Percentiles rank a stretch among this genome's conserved stretches.
Conservation (phyloP, 2,888 invertebrate genomes). For the Plutella xylostella region DNA sequence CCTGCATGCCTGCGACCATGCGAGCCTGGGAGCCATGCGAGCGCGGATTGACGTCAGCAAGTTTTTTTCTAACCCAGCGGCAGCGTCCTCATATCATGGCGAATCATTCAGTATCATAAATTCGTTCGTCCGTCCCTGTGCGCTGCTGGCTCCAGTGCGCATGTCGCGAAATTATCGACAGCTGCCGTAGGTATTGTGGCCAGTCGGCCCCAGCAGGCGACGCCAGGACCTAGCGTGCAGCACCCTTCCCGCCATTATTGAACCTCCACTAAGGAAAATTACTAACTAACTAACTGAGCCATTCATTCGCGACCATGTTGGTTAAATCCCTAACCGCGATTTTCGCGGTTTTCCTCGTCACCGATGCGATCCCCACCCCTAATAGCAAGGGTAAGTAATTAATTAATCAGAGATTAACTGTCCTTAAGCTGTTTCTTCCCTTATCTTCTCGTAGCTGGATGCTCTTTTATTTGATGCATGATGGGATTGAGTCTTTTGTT, state of each 20-base stretch:
- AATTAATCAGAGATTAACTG: background rate
- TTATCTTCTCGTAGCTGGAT: background rate
- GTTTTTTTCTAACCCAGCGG: no score
- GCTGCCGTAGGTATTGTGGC: conserved; percentile 38
- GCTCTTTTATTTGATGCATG: background rate
- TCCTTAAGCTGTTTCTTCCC: no score
- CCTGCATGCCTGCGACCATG: no score
- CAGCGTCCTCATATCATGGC: no score
- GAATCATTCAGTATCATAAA: no score
- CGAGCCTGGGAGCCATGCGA: no score
- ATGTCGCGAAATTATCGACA: conserved; percentile 66
- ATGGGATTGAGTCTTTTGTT: background rate
- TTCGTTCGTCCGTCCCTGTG: background rate
- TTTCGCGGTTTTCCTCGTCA: conserved; percentile 47
- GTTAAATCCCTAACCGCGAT: conserved; percentile 49
- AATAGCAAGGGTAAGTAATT: conserved; percentile 48
- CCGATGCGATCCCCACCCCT: conserved; percentile 49
- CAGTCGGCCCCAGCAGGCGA: conserved; percentile 38
- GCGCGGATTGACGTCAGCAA: no score
- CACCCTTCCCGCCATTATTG: background rate
- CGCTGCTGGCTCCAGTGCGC: conserved; percentile 42
- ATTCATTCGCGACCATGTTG: conserved; percentile 39
- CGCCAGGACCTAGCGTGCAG: conserved; percentile 37
- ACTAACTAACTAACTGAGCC: background rate
- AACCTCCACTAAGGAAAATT: background rate